Evolutionary conservation across 2,113 vertebrate species (phyloP).

Genomic region (Mixornis gularis): DNA sequence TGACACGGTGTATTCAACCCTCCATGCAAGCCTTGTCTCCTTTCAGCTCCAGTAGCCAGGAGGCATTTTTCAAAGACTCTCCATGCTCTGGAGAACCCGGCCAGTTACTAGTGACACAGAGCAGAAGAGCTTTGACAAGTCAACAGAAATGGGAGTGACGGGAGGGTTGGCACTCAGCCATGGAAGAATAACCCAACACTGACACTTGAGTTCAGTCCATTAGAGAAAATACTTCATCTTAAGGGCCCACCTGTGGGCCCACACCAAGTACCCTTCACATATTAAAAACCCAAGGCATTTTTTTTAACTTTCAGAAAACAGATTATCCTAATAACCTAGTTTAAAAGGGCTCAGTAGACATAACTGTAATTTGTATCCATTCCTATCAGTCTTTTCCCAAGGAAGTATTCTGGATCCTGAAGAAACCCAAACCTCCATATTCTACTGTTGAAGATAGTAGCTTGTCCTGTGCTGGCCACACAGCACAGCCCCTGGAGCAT

Average conservation of each 20-base stretch:
- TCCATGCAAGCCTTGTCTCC: neutral
- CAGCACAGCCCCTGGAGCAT: neutral
- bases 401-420: neutral
- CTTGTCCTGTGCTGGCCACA: neutral
- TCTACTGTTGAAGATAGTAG: neutral
- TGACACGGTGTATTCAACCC: neutral
- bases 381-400: neutral
- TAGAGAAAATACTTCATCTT: neutral
- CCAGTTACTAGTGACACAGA: no score
- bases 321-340: neutral
- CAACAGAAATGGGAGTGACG: accelerated
- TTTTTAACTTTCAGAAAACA: neutral
- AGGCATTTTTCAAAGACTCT: neutral
- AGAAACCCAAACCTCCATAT: neutral
- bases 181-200: neutral
- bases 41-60: neutral
- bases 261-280: neutral
- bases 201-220: neutral
- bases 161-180: accelerated
- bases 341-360: neutral
- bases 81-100: neutral
- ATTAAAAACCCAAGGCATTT: neutral
- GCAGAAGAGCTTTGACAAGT: neutral
- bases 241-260: neutral
- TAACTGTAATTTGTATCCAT: neutral